A percentile compares a stretch with the other conserved stretches of the same genome.
Conservation (phyloP, 1,140 invertebrate genomes). For the Caenorhabditis remanei region DNA sequence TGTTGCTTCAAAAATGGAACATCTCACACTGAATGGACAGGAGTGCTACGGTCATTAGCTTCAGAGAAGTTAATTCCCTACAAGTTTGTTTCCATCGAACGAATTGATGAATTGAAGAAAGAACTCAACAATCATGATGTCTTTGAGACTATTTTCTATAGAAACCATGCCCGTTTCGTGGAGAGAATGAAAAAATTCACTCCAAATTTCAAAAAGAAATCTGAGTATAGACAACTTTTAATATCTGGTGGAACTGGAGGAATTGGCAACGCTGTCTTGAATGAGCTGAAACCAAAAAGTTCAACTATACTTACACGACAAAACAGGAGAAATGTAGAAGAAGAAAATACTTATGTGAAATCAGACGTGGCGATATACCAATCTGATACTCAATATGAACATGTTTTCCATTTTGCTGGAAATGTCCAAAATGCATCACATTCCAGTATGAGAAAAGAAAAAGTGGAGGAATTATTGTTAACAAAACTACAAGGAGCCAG, state of each 20-base stretch:
- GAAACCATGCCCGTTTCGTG: conserved; percentile 37
- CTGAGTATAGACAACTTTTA: not conserved
- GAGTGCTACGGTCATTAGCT: conserved; percentile 28
- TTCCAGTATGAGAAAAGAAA: not conserved
- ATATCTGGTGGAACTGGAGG: conserved; percentile 65
- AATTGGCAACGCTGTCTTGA: conserved; percentile 56
- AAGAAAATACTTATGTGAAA: not conserved
- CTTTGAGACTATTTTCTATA: conserved; percentile 57
- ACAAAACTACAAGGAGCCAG: conserved; percentile 57
- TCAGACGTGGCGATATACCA: not conserved
- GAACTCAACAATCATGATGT: conserved; percentile 49
- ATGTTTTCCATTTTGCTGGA: conserved; percentile 62
- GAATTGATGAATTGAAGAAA: conserved; percentile 23
- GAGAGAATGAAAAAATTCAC: conserved; percentile 42
- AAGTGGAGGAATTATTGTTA: not conserved
- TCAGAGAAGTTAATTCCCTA: conserved; percentile 39
- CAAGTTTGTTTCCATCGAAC: conserved; percentile 47
- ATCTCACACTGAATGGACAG: conserved; percentile 57
- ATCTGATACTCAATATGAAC: not conserved
- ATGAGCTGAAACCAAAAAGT: conserved; percentile 23
- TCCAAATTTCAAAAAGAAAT: not conserved
- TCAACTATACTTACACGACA: not conserved
- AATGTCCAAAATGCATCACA: conserved; percentile 51
- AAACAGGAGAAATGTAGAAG: not conserved
- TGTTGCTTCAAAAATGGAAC: conserved; percentile 32